Evolutionary conservation across 2,797 vertebrate genomes (phyloP).

Genomic region (Coranthus polyacanthus): DNA sequence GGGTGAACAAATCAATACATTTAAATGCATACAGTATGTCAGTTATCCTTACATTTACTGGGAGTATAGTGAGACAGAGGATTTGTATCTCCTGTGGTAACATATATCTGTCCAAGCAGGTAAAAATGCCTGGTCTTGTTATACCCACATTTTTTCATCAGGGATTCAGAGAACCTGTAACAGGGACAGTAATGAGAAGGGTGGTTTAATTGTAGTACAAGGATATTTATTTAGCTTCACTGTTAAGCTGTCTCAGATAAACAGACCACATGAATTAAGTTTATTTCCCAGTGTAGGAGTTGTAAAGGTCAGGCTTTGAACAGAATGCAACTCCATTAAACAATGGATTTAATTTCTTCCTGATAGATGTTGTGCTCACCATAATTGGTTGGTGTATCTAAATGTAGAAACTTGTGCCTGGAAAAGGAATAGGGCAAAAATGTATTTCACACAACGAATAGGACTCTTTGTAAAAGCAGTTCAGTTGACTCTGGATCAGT

Average conservation of each 20-base stretch:
- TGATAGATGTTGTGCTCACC: slow-evolving; percentile 23
- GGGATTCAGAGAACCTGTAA: slow-evolving; percentile 18
- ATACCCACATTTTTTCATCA: slow-evolving; percentile 20
- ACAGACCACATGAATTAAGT: slow-evolving; percentile 42
- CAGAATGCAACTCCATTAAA: slow-evolving; percentile 44
- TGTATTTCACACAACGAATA: no score
- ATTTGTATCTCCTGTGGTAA: slow-evolving; percentile 17
- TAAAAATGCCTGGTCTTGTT: slow-evolving; percentile 24
- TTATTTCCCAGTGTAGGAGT: slow-evolving; percentile 48
- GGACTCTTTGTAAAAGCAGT: background rate
- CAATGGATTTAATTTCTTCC: slow-evolving; percentile 43
- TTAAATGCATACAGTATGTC: slow-evolving; percentile 7
- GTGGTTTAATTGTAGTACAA: slow-evolving; percentile 54
- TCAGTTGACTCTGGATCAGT: background rate
- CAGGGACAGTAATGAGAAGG: slow-evolving; percentile 47
- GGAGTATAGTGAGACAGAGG: slow-evolving; percentile 16
- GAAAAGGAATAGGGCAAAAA: background rate
- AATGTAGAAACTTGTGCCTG: background rate
- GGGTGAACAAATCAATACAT: slow-evolving; percentile 6
- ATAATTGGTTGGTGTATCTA: slow-evolving; percentile 19
- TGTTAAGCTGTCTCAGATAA: slow-evolving; percentile 54
- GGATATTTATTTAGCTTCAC: slow-evolving; percentile 46
- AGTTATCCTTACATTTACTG: slow-evolving; percentile 8
- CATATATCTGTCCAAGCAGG: slow-evolving; percentile 26
- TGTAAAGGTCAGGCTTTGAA: slow-evolving; percentile 62